Conservation (phyloP, 2,888 invertebrate genomes). For the Eremobia ochroleuca region DNA sequence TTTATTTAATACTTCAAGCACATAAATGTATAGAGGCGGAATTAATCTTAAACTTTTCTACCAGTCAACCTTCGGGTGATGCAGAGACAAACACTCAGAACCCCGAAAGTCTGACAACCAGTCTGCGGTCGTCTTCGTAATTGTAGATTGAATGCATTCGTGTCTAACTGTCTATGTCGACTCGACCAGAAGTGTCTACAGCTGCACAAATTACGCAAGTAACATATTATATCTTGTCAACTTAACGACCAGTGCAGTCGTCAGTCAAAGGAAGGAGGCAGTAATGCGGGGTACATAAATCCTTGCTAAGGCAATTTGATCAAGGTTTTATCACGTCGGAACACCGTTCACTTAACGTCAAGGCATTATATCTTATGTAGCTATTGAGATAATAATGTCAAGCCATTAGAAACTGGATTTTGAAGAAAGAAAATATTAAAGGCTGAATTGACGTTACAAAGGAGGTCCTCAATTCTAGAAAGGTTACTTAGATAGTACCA, state of each 20-base stretch:
- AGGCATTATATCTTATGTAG: constrained; percentile 10
- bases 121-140: neutral
- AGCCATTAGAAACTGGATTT: neutral
- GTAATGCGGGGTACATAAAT: constrained; percentile 13
- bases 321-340: constrained; percentile 30
- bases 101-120: neutral
- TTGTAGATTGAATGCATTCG: neutral
- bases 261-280: constrained; percentile 22
- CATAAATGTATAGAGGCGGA: too few relatives aligned
- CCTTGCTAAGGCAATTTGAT: constrained; percentile 37
- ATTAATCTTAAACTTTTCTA: too few relatives aligned
- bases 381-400: neutral
- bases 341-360: constrained; percentile 38
- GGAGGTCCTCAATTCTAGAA: neutral
- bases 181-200: neutral
- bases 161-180: neutral
- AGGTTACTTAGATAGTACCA: neutral
- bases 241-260: neutral
- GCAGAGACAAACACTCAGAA: too few relatives aligned
- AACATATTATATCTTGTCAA: constrained; percentile 1
- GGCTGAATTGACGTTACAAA: neutral
- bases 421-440: neutral
- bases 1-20: too few relatives aligned
- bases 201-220: neutral
- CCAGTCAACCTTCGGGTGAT: too few relatives aligned